Conservation (phyloP, 2,888 invertebrate species). For the Junonia oenone region DNA sequence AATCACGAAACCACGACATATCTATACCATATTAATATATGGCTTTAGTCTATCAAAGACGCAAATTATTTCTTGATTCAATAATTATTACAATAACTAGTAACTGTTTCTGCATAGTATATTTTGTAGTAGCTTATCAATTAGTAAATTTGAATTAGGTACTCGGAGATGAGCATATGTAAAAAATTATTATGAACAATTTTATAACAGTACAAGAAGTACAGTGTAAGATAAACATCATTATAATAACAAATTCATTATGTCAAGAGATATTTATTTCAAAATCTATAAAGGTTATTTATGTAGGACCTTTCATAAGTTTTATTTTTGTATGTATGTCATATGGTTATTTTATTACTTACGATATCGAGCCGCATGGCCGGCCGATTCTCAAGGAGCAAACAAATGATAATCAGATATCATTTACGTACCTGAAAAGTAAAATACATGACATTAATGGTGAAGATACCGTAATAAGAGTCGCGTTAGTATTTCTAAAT, state of each 20-base stretch:
- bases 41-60: too few species aligned
- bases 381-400: constrained; percentile 19
- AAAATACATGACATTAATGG: constrained; percentile 39
- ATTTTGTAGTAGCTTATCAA: too few species aligned
- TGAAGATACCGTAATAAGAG: constrained; percentile 36
- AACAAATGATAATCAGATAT: constrained; percentile 22
- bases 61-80: too few species aligned
- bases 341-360: constrained; percentile 29
- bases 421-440: constrained; percentile 40
- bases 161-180: background rate
- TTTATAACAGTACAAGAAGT: too few species aligned
- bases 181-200: too few species aligned
- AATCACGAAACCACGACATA: background rate
- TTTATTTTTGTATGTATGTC: constrained; percentile 23
- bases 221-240: background rate
- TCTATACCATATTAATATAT: too few species aligned
- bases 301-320: constrained; percentile 25
- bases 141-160: background rate
- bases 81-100: too few species aligned
- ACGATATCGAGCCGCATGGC: constrained; percentile 25
- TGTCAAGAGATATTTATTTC: constrained; percentile 8
- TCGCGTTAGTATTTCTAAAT: constrained; percentile 37
- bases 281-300: constrained; percentile 3
- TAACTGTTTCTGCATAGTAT: too few species aligned
- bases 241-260: constrained; percentile 6